Evolutionary conservation across 2,797 vertebrate species (phyloP), one percentile per base, ranked within the genome.

Genomic region (Hypotaenidia okinawae): DNA sequence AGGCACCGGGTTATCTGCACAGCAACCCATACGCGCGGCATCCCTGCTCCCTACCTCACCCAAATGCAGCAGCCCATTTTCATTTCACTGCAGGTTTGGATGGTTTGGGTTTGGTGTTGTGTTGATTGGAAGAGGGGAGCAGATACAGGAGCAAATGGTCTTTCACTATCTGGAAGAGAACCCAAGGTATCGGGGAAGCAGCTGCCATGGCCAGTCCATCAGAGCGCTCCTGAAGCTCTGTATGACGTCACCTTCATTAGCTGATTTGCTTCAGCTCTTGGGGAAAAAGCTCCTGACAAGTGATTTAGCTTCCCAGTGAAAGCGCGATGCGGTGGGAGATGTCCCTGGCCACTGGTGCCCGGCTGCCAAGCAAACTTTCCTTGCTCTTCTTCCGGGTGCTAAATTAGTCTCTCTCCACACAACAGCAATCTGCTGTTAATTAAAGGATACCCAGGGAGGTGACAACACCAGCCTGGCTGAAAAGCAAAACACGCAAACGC

Each of bases 91-190:
- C 0, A 9, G 43, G 13, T 51, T 51, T 51, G 24, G 23, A 13
- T 51, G 25, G 7, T 51, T 51, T 47, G 47, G 47, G 11, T 51
- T 51, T 24, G 23, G 23, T 59, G 49, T 28, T 33, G 27, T 32
- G 13, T 41, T 1, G 8, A 47, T 18, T 41, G 51, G 61, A 47
- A 27, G 13, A 37, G 30, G 30, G 57, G 43, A 59, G 22, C 6
- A 5, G 73, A 14, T n/a, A 4, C 0, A 1, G 35, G 25, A 3
- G 1, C 2, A 3, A 33, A 59, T 0, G 0, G 9, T 23, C 73
- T 15, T 45, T n/a, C 14, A 4, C 27, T 21, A 32, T 63, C 61
- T 37, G 15, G 15, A 35, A 17, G 33, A 61, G 23, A 16, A 33
- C 30, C 25, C 10, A 2, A 11, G 35, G 22, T 21, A 2, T 3